Conservation (phyloP, 1,140 invertebrate genomes). For the Acyrthosiphon pisum region DNA sequence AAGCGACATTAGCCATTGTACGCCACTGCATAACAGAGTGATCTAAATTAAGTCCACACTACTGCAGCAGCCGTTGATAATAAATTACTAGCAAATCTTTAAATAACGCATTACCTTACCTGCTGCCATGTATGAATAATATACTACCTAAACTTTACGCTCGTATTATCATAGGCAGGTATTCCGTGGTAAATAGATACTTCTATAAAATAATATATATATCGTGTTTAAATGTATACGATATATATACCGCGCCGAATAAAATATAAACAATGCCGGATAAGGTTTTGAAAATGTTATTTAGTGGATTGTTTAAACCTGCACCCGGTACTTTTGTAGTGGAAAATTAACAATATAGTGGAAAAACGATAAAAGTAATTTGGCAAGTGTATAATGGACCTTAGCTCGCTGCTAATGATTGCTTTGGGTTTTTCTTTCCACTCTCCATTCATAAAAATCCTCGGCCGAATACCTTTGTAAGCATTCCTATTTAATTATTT, state of each 20-base stretch:
- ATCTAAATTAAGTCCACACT: neutral
- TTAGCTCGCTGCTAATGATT: neutral
- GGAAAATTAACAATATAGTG: neutral
- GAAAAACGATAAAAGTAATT: constrained; percentile 30
- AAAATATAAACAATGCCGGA: neutral
- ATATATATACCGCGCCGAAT: neutral
- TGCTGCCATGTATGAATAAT: neutral
- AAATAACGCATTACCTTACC: neutral
- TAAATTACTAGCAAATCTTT: neutral
- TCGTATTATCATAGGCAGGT: neutral
- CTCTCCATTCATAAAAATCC: constrained; percentile 4
- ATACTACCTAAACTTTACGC: neutral
- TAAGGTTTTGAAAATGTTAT: constrained; percentile 6
- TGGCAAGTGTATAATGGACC: neutral
- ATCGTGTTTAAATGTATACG: neutral
- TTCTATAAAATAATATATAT: neutral
- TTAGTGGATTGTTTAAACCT: neutral
- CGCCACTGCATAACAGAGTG: neutral
- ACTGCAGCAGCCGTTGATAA: neutral
- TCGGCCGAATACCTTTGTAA: neutral
- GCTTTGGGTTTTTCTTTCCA: neutral
- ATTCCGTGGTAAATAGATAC: neutral
- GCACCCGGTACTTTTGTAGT: neutral
- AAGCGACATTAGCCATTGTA: neutral
- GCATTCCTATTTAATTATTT: neutral